Evolutionary conservation across 2,797 vertebrate genomes (phyloP).

Genomic region (Coracias cyanogaster): DNA sequence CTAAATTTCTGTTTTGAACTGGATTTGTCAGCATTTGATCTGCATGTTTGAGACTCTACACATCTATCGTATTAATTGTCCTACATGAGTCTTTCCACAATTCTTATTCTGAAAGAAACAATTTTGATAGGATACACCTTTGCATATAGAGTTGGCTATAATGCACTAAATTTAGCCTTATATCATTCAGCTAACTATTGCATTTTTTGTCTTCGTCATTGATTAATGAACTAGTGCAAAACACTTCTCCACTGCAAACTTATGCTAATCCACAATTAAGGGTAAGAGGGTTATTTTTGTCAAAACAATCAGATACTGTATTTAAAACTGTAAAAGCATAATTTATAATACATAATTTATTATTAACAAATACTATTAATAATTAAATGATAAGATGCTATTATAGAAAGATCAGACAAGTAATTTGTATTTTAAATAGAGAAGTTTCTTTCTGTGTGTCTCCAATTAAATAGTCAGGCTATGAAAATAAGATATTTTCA

Average conservation of each 20-base stretch:
- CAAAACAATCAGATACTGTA: conserved; percentile 62
- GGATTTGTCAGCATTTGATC: not conserved
- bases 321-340: conserved; percentile 49
- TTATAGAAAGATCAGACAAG: not conserved
- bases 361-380: conserved; percentile 44
- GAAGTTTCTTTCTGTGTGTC: not conserved
- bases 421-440: conserved; percentile 24
- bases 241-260: conserved; percentile 36
- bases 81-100: not conserved
- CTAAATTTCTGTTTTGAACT: not conserved
- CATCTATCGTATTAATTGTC: not conserved
- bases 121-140: not conserved
- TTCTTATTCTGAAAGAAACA: not conserved
- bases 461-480: not conserved
- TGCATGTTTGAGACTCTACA: not conserved
- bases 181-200: not conserved
- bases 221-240: conserved; percentile 42
- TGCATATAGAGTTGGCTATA: not conserved
- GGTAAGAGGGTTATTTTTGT: conserved; percentile 47
- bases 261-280: conserved; percentile 66
- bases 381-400: conserved; percentile 48
- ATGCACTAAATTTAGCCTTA: conserved; percentile 15
- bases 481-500: not conserved
- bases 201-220: not conserved
- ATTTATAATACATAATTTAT: conserved; percentile 70